Evolutionary conservation across 2,888 invertebrate genomes (phyloP).

Genomic region (Pteria penguin): DNA sequence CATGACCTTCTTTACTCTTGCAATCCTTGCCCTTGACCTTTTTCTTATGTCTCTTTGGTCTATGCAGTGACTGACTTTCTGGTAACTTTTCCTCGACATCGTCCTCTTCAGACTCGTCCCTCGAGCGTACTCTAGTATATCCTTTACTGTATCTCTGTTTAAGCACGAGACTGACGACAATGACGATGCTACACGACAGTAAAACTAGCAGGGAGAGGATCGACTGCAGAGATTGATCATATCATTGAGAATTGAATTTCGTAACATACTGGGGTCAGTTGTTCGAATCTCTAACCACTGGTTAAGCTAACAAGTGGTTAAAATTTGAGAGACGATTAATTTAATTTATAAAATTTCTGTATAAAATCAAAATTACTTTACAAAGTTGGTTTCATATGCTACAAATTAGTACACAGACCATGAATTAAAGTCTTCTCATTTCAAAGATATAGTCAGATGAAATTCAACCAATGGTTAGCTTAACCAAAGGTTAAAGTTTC

Average conservation of each 20-base stretch:
- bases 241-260: background rate
- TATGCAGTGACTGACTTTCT: background rate
- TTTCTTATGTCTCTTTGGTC: conserved; percentile 12
- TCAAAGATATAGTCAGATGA: too few relatives aligned
- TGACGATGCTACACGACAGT: conserved; percentile 83
- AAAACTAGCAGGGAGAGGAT: conserved; percentile 67
- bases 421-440: too few relatives aligned
- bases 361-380: too few relatives aligned
- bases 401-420: too few relatives aligned
- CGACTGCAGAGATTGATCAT: conserved; percentile 59
- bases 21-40: conserved; percentile 1
- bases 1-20: background rate
- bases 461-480: too few relatives aligned
- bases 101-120: conserved; percentile 8
- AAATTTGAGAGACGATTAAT: too few relatives aligned
- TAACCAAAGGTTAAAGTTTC: too few relatives aligned
- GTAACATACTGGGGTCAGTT: too few relatives aligned
- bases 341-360: too few relatives aligned
- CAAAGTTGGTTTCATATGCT: too few relatives aligned
- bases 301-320: too few relatives aligned
- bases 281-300: too few relatives aligned
- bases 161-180: conserved; percentile 89
- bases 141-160: conserved; percentile 86
- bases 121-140: background rate
- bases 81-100: conserved; percentile 11